Conservation (phyloP, 2,888 invertebrate species). For the Heliconius ismenius region DNA sequence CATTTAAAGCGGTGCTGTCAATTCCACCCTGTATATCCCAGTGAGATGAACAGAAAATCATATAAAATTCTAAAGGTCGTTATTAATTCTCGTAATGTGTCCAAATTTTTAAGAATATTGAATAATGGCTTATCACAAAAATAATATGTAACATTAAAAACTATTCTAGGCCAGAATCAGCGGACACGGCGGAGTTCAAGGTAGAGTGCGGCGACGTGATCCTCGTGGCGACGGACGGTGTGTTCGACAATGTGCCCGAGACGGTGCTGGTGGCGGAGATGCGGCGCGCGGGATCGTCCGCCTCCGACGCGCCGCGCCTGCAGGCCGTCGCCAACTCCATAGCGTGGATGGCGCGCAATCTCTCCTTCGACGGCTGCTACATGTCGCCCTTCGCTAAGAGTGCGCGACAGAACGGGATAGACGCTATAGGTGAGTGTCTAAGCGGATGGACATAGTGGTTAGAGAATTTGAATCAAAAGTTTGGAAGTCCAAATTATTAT, state of each 20-base stretch:
- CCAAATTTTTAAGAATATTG: no score
- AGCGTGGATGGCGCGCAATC: conserved; percentile 96
- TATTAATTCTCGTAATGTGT: no score
- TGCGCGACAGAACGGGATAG: conserved; percentile 95
- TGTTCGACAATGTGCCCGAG: conserved; percentile 98
- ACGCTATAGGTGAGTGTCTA: conserved; percentile 87
- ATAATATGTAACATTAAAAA: background rate
- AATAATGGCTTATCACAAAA: background rate
- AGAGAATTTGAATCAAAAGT: no score
- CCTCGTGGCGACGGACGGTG: conserved; percentile 97
- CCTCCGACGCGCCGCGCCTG: conserved; percentile 85
- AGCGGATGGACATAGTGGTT: no score
- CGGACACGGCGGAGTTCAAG: conserved; percentile 92
- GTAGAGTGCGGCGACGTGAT: conserved; percentile 97
- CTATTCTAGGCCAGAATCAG: conserved; percentile 90
- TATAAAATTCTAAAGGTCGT: no score
- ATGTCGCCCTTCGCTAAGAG: conserved; percentile 97
- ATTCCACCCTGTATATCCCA: no score
- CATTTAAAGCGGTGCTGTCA: no score
- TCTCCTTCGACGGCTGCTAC: conserved; percentile 96
- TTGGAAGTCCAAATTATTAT: no score
- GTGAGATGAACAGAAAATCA: no score
- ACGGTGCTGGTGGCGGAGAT: conserved; percentile 93
- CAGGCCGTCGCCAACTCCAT: conserved; percentile 96
- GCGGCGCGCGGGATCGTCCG: conserved; percentile 81